These are phyloP conservation scores for Sylvicola cinctus DNA, from an alignment of 2,888 invertebrate species.

Conservation along the genomic window DNA sequence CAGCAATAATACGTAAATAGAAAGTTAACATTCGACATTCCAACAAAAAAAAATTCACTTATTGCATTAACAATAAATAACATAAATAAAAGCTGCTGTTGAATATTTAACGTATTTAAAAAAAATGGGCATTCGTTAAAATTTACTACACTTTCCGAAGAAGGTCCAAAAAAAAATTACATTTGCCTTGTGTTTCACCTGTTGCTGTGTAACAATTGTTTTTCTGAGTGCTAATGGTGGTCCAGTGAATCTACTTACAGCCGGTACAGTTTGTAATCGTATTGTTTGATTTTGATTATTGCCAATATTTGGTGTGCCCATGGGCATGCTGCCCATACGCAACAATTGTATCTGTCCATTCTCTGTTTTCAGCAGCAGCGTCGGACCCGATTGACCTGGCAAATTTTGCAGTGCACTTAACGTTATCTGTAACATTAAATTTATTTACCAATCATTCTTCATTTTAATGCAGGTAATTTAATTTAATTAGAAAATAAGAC, in stretches of 20 bases:
- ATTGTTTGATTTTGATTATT: conserved; percentile 43
- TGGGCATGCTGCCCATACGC: conserved; percentile 50
- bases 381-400: conserved; percentile 66
- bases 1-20: no score
- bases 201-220: conserved; percentile 28
- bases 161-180: conserved; percentile 12
- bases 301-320: conserved; percentile 22
- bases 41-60: no score
- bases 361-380: conserved; percentile 85
- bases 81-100: no score
- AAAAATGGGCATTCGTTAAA: background rate
- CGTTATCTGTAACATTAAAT: conserved; percentile 71
- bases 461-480: no score
- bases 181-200: conserved; percentile 25
- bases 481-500: no score
- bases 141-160: background rate
- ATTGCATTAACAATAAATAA: no score
- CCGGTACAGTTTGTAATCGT: conserved; percentile 70
- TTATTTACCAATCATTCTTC: no score
- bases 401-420: conserved; percentile 70
- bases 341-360: conserved; percentile 89
- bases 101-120: background rate
- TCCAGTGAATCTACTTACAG: conserved; percentile 60
- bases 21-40: no score
- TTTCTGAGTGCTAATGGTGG: conserved; percentile 39